Base-by-base conservation (phyloP, 2,888 invertebrate species). In the Apamea monoglypha region DNA sequence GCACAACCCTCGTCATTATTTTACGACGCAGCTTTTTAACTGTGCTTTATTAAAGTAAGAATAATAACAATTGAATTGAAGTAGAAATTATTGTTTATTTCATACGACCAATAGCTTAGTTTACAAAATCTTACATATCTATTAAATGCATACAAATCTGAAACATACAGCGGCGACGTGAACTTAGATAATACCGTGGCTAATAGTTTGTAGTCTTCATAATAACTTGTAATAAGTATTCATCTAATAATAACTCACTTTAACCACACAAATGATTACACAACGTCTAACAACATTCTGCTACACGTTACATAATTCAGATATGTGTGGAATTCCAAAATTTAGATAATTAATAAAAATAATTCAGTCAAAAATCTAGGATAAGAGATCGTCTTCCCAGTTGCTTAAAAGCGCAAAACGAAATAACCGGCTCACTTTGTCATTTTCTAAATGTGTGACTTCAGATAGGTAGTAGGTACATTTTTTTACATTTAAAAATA, bases 141-240 rank as follows among this genome's bases (percentile, higher is more conserved):
- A 87, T 82, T 79, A 85, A 88, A 86, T 85, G 86, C 88, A 75
- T 85, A 86, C 74, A 87, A 84, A 69, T 74, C 70, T 87, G 76
- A 81, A 85, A 76, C 80, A 72, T 66, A 74, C 87, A 75, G 81
- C 67, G 47, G 64, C 71, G 70, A 71, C 63, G 56, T 68, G 36
- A 76, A 61, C 67, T 70, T 53, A 53, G 4, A 5, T 67, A 66
- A 40, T 47, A 47, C 16, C 47, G 47, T 47, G 6, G 36, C 25
- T 61, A n/a, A 69, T 44, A 0, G 53, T 44, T 59, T 47, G 44
- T 61, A 64, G 36, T 81, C 12, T 82, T 69, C 56, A 29, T 63
- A 47, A 14, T 59, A 66, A 36, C 18, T n/a, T 16, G 59, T 32
- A 10, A 14, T 53, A 74, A 16, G 25, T 78, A 29, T 32, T 47